A percentile compares a stretch with the other conserved stretches of the same genome.
Conservation (phyloP, 2,797 vertebrate genomes). For the Protosalanx chinensis region DNA sequence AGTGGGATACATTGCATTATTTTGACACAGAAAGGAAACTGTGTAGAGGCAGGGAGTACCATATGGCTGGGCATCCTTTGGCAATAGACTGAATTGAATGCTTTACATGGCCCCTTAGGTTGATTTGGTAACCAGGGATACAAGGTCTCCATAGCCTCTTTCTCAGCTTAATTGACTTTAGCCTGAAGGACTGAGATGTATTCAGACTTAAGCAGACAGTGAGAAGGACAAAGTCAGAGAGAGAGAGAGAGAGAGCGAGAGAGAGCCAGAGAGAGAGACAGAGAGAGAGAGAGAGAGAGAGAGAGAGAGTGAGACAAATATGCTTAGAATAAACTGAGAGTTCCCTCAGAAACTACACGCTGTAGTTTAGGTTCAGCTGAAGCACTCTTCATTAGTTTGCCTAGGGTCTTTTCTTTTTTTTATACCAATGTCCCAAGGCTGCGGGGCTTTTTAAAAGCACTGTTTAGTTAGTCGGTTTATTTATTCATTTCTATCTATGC, state of each 20-base stretch:
- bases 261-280: neutral
- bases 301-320: neutral
- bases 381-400: neutral
- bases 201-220: neutral
- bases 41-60: neutral
- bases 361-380: neutral
- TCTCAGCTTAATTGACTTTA: conserved; percentile 70
- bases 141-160: conserved; percentile 52
- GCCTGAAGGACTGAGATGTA: conserved; percentile 49
- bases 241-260: neutral
- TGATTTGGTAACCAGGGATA: conserved; percentile 63
- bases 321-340: conserved; percentile 13
- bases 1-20: conserved; percentile 23
- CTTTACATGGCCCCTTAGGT: conserved; percentile 54
- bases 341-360: conserved; percentile 16
- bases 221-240: neutral
- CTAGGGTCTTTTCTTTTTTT: neutral
- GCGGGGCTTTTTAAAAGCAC: neutral
- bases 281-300: neutral
- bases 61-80: neutral
- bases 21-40: neutral
- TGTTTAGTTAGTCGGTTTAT: neutral
- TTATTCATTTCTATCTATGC: neutral
- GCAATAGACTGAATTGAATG: conserved; percentile 26
- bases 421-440: neutral